Evolutionary conservation across 2,888 invertebrate species (phyloP), one percentile per base, ranked within the genome.

Genomic region (Apantesis nais): DNA sequence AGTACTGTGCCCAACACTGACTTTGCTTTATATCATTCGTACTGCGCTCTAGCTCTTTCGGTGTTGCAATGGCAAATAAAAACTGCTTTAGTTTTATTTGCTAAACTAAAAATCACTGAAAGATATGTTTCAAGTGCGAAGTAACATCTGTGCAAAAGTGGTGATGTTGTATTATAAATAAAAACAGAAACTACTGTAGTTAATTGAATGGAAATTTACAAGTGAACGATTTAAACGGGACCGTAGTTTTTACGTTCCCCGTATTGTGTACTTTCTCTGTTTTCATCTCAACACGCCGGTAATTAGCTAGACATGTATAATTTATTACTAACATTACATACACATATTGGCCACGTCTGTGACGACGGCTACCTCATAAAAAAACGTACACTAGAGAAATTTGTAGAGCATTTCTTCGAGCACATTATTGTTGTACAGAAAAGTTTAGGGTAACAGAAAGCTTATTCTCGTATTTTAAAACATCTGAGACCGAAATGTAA

Each of bases 181-280:
- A 48, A 55, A 52, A 25, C 12, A 55, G 9, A n/a, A 52, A n/a
- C 2, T 0, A 52, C n/a, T 52, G 3, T 52, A 55, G 55, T 25
- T 55, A 14, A 55, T 12, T 25, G 25, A 14, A 71, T 80, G 70
- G 72, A 72, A 68, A 78, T 74, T 72, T 66, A 44, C 14, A 41
- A 74, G 70, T 78, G 72, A 74, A 70, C 66, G 68, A 74, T 76
- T 72, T 79, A 58, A 81, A 72, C 66, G 55, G 67, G 70, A 37
- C 70, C 63, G 76, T 62, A 68, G 77, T 78, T 76, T 78, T 81
- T 74, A 71, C 69, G 73, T 78, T 74, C 39, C 65, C 68, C 72
- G 69, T 68, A 63, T 63, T 69, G 16, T 77, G 73, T 74, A 89
- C 91, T 91, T 91, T 91, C 92, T 86, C 90, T 86, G 85, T 88